Evolutionary conservation across 2,113 vertebrate genomes (phyloP), one percentile per base, ranked within the genome.

Genomic region (Laterallus jamaicensis): DNA sequence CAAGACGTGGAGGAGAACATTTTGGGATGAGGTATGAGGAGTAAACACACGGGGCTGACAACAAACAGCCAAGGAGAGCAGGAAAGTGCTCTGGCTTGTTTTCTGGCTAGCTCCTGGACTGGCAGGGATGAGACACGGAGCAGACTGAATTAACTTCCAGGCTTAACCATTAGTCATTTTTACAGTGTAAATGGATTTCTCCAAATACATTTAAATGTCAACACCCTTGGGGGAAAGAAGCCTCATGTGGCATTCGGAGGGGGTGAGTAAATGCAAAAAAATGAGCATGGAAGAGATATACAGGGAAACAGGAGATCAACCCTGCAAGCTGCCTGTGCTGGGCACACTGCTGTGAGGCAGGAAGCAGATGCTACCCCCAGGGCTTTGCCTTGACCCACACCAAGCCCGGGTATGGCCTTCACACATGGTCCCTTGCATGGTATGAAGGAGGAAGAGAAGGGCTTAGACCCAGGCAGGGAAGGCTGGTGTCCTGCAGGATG

Each of bases 21-120:
- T 97, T 92, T 0, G 2, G 85, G 88, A 63, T 70, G 81, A 76
- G 58, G 29, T 91, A 94, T 56, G 91, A 97, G 70, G 55, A 22
- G 76, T 84, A 92, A 95, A 91, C 40, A 76, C 47, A 47, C 0
- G 1, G 44, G 21, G 25, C 66, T 90, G 70, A 60, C 49, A 92
- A 47, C 92, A 95, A 97, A 95, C 63, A 73, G 68, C 52, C 58
- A 89, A 86, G 58, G 29, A 55, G 32, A 52, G 28, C 44, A 85
- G 71, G 37, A 77, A 89, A 92, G n/a, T 1, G 2, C 24, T 67
- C 39, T 56, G 2, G 0, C 29, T 73, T 74, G 42, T 92, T 87
- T 86, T 59, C 47, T 93, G 82, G 37, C 59, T 42, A n/a, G 32
- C 40, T 91, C 37, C 77, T 67, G 81, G 56, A 5, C 71, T 88